Evolutionary conservation across 1,140 invertebrate species (phyloP).

Genomic region (Camponotus pennsylvanicus): DNA sequence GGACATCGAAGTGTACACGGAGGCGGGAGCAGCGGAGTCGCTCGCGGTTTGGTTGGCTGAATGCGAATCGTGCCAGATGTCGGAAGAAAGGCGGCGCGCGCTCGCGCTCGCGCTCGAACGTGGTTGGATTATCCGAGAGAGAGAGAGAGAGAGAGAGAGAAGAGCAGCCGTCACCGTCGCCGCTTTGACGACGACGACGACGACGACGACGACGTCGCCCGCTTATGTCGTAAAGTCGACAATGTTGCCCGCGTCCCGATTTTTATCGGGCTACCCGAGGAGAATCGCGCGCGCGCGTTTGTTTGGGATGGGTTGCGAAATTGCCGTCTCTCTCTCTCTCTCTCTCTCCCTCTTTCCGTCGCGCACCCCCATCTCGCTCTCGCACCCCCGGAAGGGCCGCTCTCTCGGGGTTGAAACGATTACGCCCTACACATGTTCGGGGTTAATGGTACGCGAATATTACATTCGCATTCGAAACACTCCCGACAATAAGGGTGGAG

Average conservation of each 20-base stretch:
- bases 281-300: constrained; percentile 35
- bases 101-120: constrained; percentile 15
- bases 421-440: constrained; percentile 73
- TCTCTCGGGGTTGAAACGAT: constrained; percentile 70
- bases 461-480: constrained; percentile 72
- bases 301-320: constrained; percentile 65
- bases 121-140: constrained; percentile 34
- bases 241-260: constrained; percentile 51
- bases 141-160: constrained; percentile 1
- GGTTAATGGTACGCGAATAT: constrained; percentile 78
- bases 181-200: no score
- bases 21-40: constrained; percentile 52
- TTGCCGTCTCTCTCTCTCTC: constrained; percentile 39
- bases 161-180: neutral
- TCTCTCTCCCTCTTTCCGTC: constrained; percentile 1
- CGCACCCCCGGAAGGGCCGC: constrained; percentile 20
- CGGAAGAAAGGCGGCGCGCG: constrained; percentile 59
- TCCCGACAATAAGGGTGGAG: constrained; percentile 56
- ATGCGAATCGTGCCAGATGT: constrained; percentile 59
- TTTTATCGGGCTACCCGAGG: constrained; percentile 42
- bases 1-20: constrained; percentile 57
- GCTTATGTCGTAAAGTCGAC: constrained; percentile 52
- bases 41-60: constrained; percentile 62
- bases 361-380: constrained; percentile 8
- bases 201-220: neutral